Base-by-base conservation (phyloP, 2,888 invertebrate genomes). In the Chrysina gloriosa region DNA sequence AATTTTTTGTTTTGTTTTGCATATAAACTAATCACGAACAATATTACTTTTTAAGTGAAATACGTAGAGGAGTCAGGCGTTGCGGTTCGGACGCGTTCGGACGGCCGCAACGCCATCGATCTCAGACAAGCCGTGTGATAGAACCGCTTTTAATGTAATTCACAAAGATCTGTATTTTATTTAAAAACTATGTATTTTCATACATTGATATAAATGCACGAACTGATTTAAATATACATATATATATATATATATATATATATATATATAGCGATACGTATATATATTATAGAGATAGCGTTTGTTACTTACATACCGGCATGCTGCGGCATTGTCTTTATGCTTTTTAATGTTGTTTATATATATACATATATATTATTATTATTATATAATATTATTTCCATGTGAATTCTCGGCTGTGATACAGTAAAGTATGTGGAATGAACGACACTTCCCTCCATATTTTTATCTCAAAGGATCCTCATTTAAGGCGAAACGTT, bases 401-500 rank as follows among this genome's bases (percentile, higher is more conserved):
- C 80, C 81, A 81, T 82, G 82, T 83, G 82, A 83, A 82, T 82
- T 82, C 80, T 83, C 82, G 83, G 83, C 83, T 83, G 83, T 83
- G 83, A 83, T 83, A 83, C 82, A 82, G 81, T 81, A 82, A 82
- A 82, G 80, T 81, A 79, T 81, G 78, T 80, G 79, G 79, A 78
- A 77, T 77, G 79, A 76, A 77, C 77, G 79, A 79, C 80, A 80
- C 78, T 82, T 82, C 81, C 81, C 80, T 82, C 81, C 80, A 80
- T 78, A 65, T 65, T 72, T 75, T 73, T 74, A 73, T 74, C 72
- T 71, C 73, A 68, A 69, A 65, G n/a, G 72, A 73, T 71, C 70
- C 71, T 70, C 68, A 72, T 70, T 71, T 72, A 54, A 65, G 34
- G 45, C 45, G 54, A 42, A 56, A 71, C n/a, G 70, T 70, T 74